Percentiles rank a stretch among this genome's conserved stretches.
Evolutionary conservation across 37 sponge, comb jelly and placozoan genomes (phyloP).

Genomic region (Beroe forskalii): DNA sequence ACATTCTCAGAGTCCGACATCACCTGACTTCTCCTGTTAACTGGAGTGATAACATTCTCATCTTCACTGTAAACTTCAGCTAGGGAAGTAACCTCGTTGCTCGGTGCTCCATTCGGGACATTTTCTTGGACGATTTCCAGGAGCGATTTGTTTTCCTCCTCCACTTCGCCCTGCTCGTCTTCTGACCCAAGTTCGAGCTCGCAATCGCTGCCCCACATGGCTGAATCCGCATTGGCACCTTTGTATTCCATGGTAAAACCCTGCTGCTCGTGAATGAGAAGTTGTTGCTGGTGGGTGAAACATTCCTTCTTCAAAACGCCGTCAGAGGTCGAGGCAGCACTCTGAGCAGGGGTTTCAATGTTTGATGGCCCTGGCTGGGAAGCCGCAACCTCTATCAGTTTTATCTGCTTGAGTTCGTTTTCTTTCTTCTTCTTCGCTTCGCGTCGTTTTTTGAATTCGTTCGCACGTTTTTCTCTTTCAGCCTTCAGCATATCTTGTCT

Average conservation of each 20-base stretch:
- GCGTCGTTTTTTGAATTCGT: constrained; percentile 10
- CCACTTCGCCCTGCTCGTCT: background rate
- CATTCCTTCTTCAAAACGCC: constrained; percentile 4
- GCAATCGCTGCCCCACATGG: background rate
- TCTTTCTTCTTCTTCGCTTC: constrained; percentile 34
- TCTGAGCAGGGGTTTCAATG: background rate
- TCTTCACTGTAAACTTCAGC: background rate
- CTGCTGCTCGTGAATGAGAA: constrained; percentile 6
- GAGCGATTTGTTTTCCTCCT: background rate
- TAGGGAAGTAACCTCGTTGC: background rate
- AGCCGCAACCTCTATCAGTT: constrained; percentile 57
- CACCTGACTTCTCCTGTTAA: constrained; percentile 29
- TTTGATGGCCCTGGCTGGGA: background rate
- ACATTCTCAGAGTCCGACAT: background rate
- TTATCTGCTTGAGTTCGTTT: background rate
- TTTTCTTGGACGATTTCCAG: background rate
- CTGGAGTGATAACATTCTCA: constrained; percentile 1
- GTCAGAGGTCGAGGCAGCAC: background rate
- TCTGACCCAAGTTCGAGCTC: background rate
- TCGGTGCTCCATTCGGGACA: background rate
- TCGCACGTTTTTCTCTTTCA: constrained; percentile 45
- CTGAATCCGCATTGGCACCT: background rate
- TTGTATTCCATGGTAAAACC: constrained; percentile 56
- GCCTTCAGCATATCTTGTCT: constrained; percentile 26
- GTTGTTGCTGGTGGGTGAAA: background rate